phyloP scores from a whole-genome alignment of 2,113 vertebrate genomes.

The Lethenteron camtschaticum region DNA sequence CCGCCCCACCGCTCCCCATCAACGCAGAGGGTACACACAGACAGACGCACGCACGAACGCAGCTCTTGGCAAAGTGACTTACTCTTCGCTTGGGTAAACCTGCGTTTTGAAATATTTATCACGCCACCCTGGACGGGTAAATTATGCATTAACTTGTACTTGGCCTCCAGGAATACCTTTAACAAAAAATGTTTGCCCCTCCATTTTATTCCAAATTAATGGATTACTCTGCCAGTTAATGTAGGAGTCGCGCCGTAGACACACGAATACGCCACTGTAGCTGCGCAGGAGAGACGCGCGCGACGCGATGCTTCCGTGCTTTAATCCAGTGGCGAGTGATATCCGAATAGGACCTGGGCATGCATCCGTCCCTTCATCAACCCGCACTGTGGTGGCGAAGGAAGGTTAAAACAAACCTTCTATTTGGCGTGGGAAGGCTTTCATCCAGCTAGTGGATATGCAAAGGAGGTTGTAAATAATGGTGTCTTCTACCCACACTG shows the following conservation, averaged over 20 bases:
- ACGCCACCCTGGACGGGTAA: neutral
- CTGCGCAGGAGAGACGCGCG: neutral
- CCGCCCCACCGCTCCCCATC: too few relatives aligned
- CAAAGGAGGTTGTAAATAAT: too few relatives aligned
- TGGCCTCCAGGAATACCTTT: neutral
- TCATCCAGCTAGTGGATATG: too few relatives aligned
- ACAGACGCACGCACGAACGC: neutral
- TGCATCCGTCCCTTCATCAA: too few relatives aligned
- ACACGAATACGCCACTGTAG: neutral
- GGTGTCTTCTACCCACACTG: too few relatives aligned
- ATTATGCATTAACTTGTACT: conserved; percentile 5
- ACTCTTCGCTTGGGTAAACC: neutral
- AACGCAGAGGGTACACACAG: too few relatives aligned
- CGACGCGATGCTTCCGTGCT: neutral
- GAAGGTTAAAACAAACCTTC: too few relatives aligned
- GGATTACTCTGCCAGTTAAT: neutral
- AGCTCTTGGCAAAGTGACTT: conserved; percentile 2
- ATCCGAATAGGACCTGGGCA: neutral
- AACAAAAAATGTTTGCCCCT: neutral
- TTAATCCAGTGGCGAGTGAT: neutral
- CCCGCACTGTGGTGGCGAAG: too few relatives aligned
- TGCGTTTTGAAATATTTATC: conserved; percentile 4
- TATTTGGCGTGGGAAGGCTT: too few relatives aligned
- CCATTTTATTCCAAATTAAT: neutral
- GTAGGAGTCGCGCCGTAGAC: neutral